Evolutionary conservation across 2,888 invertebrate species (phyloP).

Genomic region (Clitarchus hookeri): DNA sequence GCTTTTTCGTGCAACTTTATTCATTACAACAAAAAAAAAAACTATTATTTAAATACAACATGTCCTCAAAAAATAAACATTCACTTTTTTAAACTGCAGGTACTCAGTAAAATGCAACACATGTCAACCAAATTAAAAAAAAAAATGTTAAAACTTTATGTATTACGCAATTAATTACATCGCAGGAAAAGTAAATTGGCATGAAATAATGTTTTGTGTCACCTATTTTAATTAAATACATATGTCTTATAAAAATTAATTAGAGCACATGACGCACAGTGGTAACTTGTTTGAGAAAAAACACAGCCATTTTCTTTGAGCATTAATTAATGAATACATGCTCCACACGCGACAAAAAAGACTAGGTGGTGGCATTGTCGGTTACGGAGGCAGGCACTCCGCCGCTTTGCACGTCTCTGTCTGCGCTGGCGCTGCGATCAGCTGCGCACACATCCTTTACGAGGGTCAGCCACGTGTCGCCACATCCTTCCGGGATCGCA

Average conservation of each 20-base stretch:
- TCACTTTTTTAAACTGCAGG: background rate
- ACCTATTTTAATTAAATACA: no score
- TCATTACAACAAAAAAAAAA: background rate
- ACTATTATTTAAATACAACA: background rate
- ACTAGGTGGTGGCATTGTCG: no score
- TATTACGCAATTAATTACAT: no score
- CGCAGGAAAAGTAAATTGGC: no score
- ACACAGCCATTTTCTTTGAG: no score
- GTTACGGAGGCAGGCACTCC: background rate
- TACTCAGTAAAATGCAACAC: background rate
- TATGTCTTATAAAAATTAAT: no score
- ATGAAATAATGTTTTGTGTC: no score
- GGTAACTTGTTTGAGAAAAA: no score
- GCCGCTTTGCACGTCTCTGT: background rate
- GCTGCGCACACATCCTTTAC: background rate
- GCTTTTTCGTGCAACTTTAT: background rate
- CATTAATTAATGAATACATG: no score
- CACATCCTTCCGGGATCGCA: background rate
- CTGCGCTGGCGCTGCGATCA: background rate
- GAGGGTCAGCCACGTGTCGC: no score
- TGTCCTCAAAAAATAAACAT: background rate
- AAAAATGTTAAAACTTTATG: background rate
- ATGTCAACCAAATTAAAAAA: background rate
- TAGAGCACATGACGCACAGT: no score
- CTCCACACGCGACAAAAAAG: no score